Evolutionary conservation across 2,797 vertebrate genomes (phyloP).

Genomic region (Sebastes matsubarae): DNA sequence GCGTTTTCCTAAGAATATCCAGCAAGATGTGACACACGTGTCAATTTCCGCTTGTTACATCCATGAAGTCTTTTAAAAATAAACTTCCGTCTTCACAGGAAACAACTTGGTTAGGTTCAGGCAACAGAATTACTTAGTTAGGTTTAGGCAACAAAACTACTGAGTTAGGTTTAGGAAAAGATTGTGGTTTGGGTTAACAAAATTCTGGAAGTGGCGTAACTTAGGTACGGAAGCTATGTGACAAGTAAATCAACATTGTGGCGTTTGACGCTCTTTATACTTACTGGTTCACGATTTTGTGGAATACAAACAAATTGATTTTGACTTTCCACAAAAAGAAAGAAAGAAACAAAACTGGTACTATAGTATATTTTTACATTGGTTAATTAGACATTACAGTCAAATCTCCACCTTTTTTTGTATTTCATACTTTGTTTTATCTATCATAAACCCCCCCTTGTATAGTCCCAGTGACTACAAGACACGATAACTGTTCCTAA

Average conservation of each 20-base stretch:
- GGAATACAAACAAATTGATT: background rate
- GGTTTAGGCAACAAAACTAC: no score
- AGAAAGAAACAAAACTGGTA: background rate
- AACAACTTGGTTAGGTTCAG: no score
- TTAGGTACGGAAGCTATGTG: no score
- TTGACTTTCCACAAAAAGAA: background rate
- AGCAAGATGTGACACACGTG: background rate
- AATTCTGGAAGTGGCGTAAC: background rate
- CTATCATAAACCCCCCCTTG: background rate
- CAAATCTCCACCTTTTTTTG: background rate
- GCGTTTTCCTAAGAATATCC: background rate
- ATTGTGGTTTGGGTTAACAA: no score
- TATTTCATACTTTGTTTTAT: background rate
- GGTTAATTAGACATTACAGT: background rate
- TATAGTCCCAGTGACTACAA: background rate
- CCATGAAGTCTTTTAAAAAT: no score
- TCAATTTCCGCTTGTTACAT: background rate
- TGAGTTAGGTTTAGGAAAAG: no score
- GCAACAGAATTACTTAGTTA: no score
- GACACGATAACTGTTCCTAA: slow-evolving; percentile 14
- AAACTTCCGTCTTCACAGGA: no score
- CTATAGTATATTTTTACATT: background rate
- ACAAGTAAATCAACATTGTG: no score
- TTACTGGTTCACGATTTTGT: no score
- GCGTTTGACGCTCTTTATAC: no score